These are phyloP conservation scores for Daphoenositta chrysoptera DNA, from an alignment of 2,113 vertebrate genomes.

Conservation along the genomic window DNA sequence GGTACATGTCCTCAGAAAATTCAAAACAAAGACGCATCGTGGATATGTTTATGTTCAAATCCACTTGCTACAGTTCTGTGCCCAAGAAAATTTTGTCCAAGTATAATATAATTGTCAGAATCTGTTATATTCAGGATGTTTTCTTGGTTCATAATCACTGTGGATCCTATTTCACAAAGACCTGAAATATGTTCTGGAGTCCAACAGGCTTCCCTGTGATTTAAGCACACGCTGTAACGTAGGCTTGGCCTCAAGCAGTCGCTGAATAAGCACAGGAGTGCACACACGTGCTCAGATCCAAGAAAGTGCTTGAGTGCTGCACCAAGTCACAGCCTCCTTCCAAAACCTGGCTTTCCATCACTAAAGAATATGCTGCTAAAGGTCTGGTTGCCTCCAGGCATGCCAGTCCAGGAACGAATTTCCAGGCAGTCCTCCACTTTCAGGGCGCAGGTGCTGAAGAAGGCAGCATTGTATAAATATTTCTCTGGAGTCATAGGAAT, in stretches of 20 bases:
- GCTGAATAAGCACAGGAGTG: neutral
- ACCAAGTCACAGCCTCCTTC: neutral
- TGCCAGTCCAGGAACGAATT: fast-evolving
- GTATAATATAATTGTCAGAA: neutral
- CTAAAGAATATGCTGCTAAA: neutral
- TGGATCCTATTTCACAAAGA: neutral
- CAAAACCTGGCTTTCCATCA: neutral
- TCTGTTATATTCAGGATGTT: neutral
- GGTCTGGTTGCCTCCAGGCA: neutral
- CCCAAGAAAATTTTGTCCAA: neutral
- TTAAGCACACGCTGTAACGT: neutral
- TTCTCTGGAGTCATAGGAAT: neutral
- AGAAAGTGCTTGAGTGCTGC: neutral
- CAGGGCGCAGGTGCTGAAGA: neutral
- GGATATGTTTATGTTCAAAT: neutral
- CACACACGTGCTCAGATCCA: neutral
- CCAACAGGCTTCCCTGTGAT: neutral
- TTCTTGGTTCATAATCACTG: neutral
- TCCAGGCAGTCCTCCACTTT: neutral
- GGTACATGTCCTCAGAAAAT: neutral
- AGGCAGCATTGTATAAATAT: neutral
- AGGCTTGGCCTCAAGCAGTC: neutral
- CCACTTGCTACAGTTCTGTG: neutral
- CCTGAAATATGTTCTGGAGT: neutral
- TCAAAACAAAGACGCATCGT: neutral